These are phyloP conservation scores for Drusus annulatus DNA, from an alignment of 1,140 invertebrate species.

Conservation along the genomic window DNA sequence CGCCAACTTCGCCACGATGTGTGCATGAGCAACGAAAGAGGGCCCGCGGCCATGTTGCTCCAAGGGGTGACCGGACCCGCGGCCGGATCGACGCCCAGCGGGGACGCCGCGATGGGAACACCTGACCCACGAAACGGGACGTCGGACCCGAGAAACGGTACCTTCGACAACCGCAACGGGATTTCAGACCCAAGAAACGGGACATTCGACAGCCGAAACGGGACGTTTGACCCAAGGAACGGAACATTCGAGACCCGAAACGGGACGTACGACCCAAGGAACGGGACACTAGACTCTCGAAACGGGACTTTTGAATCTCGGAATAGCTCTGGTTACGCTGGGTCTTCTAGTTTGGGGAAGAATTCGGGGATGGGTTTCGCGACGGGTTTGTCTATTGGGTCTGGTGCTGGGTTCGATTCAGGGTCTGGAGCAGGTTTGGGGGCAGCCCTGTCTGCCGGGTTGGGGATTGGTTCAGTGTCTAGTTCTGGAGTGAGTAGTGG, in stretches of 20 bases:
- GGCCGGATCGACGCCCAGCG: not conserved
- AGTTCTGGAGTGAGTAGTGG: slow-evolving; percentile 63
- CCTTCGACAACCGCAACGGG: not conserved
- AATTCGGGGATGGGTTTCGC: not conserved
- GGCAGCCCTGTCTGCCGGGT: slow-evolving; percentile 61
- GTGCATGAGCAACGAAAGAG: slow-evolving; percentile 19
- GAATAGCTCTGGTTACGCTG: not conserved
- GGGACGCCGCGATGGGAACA: not conserved
- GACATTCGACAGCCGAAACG: not conserved
- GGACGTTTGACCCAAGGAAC: not conserved
- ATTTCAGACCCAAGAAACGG: not conserved
- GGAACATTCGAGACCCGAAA: not conserved
- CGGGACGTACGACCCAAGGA: not conserved
- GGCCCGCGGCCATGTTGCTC: slow-evolving; percentile 27
- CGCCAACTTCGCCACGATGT: not conserved
- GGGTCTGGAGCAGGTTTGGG: slow-evolving; percentile 60
- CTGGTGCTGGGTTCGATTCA: slow-evolving; percentile 15
- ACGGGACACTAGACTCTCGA: not conserved
- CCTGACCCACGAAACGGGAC: not conserved
- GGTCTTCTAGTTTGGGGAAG: slow-evolving; percentile 13
- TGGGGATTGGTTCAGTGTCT: slow-evolving; percentile 69
- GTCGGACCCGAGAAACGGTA: not conserved
- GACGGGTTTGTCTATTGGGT: not conserved
- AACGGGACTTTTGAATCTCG: not conserved
- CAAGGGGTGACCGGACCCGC: slow-evolving; percentile 20